Conservation (phyloP, 2,797 vertebrate genomes). For the Channallabes apus region DNA sequence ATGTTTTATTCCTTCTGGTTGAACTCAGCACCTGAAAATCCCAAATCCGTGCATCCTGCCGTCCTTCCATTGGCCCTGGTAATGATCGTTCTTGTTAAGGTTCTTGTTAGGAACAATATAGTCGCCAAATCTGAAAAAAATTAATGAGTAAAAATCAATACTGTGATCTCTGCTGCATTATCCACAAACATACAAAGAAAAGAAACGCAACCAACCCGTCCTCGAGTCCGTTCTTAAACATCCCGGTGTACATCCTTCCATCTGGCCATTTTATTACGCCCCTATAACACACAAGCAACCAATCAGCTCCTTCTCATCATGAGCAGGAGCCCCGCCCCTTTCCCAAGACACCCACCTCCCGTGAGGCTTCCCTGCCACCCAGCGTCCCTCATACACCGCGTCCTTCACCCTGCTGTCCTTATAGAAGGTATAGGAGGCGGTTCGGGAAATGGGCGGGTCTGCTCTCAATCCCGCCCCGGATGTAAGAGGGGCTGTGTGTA, state of each 20-base stretch:
- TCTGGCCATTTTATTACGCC: conserved; percentile 92
- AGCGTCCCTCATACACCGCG: conserved; percentile 87
- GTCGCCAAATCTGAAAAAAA: conserved; percentile 83
- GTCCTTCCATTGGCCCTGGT: conserved; percentile 92
- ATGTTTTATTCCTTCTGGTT: not conserved
- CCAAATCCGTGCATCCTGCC: conserved; percentile 95
- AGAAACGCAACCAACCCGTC: conserved; percentile 81
- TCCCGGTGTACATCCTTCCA: conserved; percentile 87
- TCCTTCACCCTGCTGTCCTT: conserved; percentile 93
- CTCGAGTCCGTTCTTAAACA: conserved; percentile 89
- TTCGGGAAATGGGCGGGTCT: conserved; percentile 89
- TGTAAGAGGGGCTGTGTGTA: conserved; percentile 64
- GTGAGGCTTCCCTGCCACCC: conserved; percentile 90
- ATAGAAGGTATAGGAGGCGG: conserved; percentile 91
- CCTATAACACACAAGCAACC: conserved; percentile 64
- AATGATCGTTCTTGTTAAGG: conserved; percentile 85
- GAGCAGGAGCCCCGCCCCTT: not conserved
- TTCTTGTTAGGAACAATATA: conserved; percentile 84
- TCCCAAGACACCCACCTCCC: conserved; percentile 79
- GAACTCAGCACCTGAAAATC: conserved; percentile 79
- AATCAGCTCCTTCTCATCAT: not conserved
- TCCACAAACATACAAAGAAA: not conserved
- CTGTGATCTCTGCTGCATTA: not conserved
- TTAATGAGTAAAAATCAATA: not conserved
- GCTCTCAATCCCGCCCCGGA: conserved; percentile 71